Percentiles rank a stretch among this genome's conserved stretches.
Evolutionary conservation across 2,888 invertebrate genomes (phyloP).

Genomic region (Melinaea marsaeus): DNA sequence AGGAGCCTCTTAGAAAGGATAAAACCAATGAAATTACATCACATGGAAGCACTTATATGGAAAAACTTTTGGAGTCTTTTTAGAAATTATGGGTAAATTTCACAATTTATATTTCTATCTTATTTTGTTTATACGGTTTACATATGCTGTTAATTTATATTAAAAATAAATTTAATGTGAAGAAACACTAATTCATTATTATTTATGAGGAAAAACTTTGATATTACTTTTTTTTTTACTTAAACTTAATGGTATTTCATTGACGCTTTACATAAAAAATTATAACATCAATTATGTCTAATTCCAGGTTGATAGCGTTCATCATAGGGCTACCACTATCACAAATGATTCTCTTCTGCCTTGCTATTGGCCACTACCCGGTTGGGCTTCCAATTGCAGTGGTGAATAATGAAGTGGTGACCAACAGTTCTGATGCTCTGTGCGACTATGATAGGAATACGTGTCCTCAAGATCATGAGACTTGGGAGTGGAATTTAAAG

Average conservation of each 20-base stretch:
- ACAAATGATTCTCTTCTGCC: constrained; percentile 92
- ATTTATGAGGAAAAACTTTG: too few species aligned
- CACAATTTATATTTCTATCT: neutral
- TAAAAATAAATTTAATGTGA: neutral
- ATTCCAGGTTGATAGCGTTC: constrained; percentile 85
- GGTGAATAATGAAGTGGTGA: constrained; percentile 85
- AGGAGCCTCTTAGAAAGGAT: constrained; percentile 76
- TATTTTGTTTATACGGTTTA: too few species aligned
- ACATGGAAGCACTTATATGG: constrained; percentile 91
- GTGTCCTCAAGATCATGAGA: constrained; percentile 71
- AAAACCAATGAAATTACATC: constrained; percentile 81
- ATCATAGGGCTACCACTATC: constrained; percentile 90
- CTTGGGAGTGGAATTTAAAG: constrained; percentile 75
- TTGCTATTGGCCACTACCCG: constrained; percentile 93
- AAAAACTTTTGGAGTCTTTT: constrained; percentile 93
- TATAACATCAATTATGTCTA: constrained; percentile 10
- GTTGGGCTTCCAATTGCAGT: constrained; percentile 85
- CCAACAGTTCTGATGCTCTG: constrained; percentile 64
- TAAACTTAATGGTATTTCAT: neutral
- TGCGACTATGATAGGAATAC: constrained; percentile 68
- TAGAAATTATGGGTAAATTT: constrained; percentile 86
- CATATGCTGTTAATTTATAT: constrained; percentile 1
- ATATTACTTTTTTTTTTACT: neutral
- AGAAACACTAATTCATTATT: too few species aligned
- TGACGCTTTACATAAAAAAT: too few species aligned